A percentile compares a stretch with the other conserved stretches of the same genome.
Conservation (phyloP, 2,888 invertebrate species). For the Myopa tessellatipennis region DNA sequence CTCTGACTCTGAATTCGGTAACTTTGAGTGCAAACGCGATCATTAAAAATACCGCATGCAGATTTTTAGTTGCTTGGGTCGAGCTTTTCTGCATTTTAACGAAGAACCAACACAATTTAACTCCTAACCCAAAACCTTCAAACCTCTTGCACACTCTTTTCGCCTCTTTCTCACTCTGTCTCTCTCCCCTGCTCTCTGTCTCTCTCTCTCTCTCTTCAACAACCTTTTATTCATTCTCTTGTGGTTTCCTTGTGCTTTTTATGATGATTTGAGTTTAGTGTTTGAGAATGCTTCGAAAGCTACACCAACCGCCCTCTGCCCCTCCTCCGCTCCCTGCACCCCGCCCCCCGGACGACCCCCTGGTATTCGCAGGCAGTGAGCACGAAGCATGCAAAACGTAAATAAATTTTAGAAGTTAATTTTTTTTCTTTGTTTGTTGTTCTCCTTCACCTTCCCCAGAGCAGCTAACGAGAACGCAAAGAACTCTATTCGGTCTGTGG, state of each 20-base stretch:
- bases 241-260: constrained; percentile 11
- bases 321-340: background rate
- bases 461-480: too few relatives aligned
- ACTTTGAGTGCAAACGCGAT: background rate
- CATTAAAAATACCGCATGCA: background rate
- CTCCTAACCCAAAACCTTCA: background rate
- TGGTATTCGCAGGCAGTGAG: constrained; percentile 2
- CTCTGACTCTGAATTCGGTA: background rate
- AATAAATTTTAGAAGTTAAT: constrained; percentile 45
- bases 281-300: too few relatives aligned
- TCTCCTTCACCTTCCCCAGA: too few relatives aligned
- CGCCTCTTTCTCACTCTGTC: background rate
- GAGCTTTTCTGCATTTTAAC: constrained; percentile 3
- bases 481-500: too few relatives aligned
- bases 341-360: background rate
- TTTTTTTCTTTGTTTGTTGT: background rate
- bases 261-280: background rate
- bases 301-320: background rate
- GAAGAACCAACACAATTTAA: background rate
- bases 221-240: background rate
- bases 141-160: background rate
- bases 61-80: background rate
- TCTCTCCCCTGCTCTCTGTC: background rate
- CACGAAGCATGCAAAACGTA: constrained; percentile 48
- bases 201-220: background rate